These are phyloP conservation scores for Marmota flaviventris DNA, from an alignment of 2,113 vertebrate genomes.

Conservation along the genomic window DNA sequence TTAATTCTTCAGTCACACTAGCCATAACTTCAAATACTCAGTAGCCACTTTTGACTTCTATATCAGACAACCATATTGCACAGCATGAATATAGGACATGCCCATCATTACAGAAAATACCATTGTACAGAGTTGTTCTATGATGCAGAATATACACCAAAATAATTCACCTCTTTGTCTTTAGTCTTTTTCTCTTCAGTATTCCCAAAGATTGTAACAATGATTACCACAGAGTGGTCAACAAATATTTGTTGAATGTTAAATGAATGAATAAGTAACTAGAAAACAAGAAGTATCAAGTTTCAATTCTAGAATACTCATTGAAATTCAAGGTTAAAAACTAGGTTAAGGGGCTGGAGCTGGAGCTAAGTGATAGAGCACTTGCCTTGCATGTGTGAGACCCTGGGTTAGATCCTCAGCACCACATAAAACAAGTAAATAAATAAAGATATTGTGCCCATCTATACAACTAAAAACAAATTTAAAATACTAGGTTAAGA, in stretches of 20 bases:
- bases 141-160: not conserved
- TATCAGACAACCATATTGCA: not conserved
- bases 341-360: not conserved
- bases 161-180: not conserved
- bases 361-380: too few species aligned
- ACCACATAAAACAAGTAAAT: too few species aligned
- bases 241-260: not conserved
- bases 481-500: not conserved
- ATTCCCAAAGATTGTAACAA: not conserved
- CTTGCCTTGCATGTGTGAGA: too few species aligned
- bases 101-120: not conserved
- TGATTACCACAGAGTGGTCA: not conserved
- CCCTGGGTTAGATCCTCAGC: too few species aligned
- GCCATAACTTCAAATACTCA: not conserved
- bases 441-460: too few species aligned
- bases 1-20: not conserved
- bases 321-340: slow-evolving; percentile 37
- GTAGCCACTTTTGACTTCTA: not conserved
- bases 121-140: not conserved
- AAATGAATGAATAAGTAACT: not conserved
- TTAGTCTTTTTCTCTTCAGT: not conserved
- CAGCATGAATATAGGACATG: not conserved
- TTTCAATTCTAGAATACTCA: not conserved
- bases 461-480: too few species aligned
- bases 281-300: not conserved